These are phyloP conservation scores for Larimichthys polyactis DNA, from an alignment of 2,113 vertebrate species.

Conservation along the genomic window DNA sequence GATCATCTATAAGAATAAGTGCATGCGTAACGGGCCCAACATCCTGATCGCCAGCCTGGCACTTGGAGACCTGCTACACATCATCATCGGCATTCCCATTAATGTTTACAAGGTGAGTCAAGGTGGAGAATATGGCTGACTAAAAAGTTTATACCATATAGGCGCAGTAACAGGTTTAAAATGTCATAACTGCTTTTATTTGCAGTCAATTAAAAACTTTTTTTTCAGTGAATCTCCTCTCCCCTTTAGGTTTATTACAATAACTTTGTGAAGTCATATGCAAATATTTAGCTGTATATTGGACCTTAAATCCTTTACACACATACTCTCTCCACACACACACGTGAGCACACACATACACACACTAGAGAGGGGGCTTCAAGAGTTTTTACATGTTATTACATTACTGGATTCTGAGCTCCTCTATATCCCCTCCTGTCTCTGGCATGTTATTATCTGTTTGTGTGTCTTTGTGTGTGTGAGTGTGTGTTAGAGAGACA, in stretches of 20 bases:
- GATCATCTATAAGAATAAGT: slow-evolving; percentile 98
- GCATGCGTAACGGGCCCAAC: slow-evolving; percentile 97
- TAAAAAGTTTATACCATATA: not conserved
- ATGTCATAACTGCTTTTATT: not conserved
- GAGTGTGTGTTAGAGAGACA: not conserved
- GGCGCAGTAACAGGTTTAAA: not conserved
- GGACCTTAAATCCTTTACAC: not conserved
- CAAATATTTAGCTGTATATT: slow-evolving; percentile 17
- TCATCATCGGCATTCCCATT: slow-evolving; percentile 94
- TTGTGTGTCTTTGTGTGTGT: slow-evolving; percentile 26
- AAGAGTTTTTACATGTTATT: slow-evolving; percentile 57
- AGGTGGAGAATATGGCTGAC: not conserved
- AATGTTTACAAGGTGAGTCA: slow-evolving; percentile 93
- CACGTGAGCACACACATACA: not conserved
- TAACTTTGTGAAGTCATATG: not conserved
- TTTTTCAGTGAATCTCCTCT: not conserved
- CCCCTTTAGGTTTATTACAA: not conserved
- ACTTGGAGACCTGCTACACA: slow-evolving; percentile 94
- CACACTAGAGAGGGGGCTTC: slow-evolving; percentile 20
- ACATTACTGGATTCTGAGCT: slow-evolving; percentile 55
- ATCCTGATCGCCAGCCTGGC: slow-evolving; percentile 96
- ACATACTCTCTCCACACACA: not conserved
- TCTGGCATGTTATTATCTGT: slow-evolving; percentile 65
- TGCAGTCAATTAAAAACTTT: not conserved
- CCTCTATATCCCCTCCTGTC: slow-evolving; percentile 53